phyloP scores from a whole-genome alignment of 1,140 invertebrate species.

The Diabrotica virgifera region DNA sequence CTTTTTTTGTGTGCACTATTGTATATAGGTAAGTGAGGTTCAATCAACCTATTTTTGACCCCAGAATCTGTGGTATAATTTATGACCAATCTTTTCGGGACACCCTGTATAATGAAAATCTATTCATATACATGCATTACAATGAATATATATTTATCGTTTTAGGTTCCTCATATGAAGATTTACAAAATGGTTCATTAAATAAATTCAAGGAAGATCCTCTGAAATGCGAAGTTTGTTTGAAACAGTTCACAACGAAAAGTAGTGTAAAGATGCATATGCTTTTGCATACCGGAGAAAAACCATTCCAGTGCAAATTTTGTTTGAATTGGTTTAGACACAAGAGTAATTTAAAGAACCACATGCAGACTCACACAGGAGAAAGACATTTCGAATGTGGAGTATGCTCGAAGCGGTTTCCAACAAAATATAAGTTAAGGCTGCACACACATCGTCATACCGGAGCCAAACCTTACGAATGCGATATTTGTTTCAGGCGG shows the following conservation, averaged over 20 bases:
- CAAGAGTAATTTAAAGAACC: not conserved
- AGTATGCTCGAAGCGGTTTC: not conserved
- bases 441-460: not conserved
- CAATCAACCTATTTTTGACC: too few relatives aligned
- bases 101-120: too few relatives aligned
- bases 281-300: conserved; percentile 1
- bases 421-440: not conserved
- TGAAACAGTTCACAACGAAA: conserved; percentile 26
- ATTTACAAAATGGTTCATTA: too few relatives aligned
- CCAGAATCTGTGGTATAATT: too few relatives aligned
- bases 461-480: not conserved
- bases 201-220: too few relatives aligned
- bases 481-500: too few relatives aligned
- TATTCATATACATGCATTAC: too few relatives aligned
- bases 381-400: not conserved
- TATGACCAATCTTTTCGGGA: too few relatives aligned
- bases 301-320: conserved; percentile 6
- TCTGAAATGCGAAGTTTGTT: conserved; percentile 62
- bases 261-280: not conserved
- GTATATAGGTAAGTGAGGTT: too few relatives aligned
- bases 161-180: too few relatives aligned
- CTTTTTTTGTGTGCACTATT: too few relatives aligned
- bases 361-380: not conserved
- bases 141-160: too few relatives aligned
- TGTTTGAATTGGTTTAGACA: not conserved